Percentiles rank a stretch among this genome's conserved stretches.
Conservation (phyloP, 2,888 invertebrate species). For the Leucozona laternaria region DNA sequence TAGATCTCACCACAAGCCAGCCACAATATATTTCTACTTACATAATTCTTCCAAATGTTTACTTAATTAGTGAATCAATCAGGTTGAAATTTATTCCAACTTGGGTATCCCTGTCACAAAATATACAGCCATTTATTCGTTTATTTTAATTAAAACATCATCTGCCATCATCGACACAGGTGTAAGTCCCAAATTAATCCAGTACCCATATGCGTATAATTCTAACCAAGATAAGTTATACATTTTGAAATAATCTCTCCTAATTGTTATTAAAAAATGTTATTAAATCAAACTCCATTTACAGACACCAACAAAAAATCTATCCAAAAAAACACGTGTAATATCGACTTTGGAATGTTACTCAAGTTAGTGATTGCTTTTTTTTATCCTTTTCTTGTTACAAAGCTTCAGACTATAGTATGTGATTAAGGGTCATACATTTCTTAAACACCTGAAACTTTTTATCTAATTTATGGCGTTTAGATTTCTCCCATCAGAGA, state of each 20-base stretch:
- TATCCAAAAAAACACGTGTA: too few relatives aligned
- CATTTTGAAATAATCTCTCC: neutral
- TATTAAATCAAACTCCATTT: too few relatives aligned
- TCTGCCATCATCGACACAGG: neutral
- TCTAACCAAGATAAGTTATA: neutral
- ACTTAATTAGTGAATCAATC: slow-evolving; percentile 4
- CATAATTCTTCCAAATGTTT: neutral
- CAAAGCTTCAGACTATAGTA: neutral
- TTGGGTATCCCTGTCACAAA: neutral
- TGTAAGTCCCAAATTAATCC: neutral
- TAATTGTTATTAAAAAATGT: too few relatives aligned
- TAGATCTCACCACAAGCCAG: neutral
- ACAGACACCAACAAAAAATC: too few relatives aligned
- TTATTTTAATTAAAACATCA: slow-evolving; percentile 7
- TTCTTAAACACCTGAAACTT: neutral
- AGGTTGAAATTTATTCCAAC: neutral
- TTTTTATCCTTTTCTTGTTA: neutral
- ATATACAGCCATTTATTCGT: neutral
- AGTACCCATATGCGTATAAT: neutral
- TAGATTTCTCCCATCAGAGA: neutral
- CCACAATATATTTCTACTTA: neutral
- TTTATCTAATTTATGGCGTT: neutral
- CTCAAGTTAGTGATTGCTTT: neutral
- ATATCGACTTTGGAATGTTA: too few relatives aligned
- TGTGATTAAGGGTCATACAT: neutral